Evolutionary conservation across 2,113 vertebrate genomes (phyloP), one percentile per base, ranked within the genome.

Genomic region (Trematocara macrostoma): DNA sequence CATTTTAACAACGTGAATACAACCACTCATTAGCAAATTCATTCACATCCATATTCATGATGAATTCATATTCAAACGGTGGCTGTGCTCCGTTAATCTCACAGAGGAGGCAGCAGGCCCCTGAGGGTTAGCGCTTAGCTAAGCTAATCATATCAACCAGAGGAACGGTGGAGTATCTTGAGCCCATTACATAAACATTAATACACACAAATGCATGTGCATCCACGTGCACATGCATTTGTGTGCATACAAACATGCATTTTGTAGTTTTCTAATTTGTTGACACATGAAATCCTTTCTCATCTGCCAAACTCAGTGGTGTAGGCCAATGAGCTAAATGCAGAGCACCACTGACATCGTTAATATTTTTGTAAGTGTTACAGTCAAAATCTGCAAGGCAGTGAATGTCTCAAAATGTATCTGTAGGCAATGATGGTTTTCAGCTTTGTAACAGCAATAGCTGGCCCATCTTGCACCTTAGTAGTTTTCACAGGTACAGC

Each of bases 91-190:
- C 82, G 92, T 94, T 95, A 92, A 95, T 95, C 93, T 94, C 85
- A 42, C 81, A 56, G 71, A 93, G 90, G 89, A 91, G 85, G 86
- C 91, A 88, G 88, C 84, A 29, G 71, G 85, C 79, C 93, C 94
- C 92, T 45, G 87, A 90, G 94, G 94, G 91, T 92, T 93, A 91
- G 91, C 79, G 87, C 90, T 94, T 94, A 92, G 92, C 95, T 94
- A 94, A 93, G 91, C 87, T 93, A 95, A 95, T 94, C 94, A 94
- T 94, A 93, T 93, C 89, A 89, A 91, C 91, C 56, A 67, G 69
- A 88, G 61, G 81, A 61, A 86, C 81, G 92, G 52, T 78, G 78
- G 84, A 40, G 23, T 52, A 90, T 90, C 89, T 94, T 94, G 92
- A 90, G 85, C 87, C 90, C 64, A 89, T 91, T 94, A 93, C 91